These are phyloP conservation scores for Guaruba guarouba DNA, from an alignment of 2,113 vertebrate species.

Conservation along the genomic window DNA sequence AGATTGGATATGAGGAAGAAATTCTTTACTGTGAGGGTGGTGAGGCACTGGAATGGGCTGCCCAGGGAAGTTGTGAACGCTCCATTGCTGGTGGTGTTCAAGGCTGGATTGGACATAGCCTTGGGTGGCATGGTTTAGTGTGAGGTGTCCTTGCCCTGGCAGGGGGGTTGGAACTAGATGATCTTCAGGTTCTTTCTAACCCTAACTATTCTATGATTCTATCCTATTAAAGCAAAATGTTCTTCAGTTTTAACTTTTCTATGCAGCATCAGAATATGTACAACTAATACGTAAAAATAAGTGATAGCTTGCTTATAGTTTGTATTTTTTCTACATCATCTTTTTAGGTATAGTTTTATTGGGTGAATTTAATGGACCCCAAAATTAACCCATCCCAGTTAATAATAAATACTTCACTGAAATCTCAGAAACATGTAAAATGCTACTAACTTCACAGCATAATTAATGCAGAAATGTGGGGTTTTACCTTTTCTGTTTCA, in stretches of 20 bases:
- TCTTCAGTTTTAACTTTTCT: background rate
- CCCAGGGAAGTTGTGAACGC: no score
- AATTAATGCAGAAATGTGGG: background rate
- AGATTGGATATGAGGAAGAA: no score
- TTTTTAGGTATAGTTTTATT: background rate
- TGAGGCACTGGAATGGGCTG: no score
- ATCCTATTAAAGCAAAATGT: background rate
- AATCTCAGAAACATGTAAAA: background rate
- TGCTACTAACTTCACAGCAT: background rate
- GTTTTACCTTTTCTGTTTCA: background rate
- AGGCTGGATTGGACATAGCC: no score
- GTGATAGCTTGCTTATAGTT: background rate
- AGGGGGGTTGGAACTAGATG: no score
- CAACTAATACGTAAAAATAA: background rate
- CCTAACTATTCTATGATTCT: no score
- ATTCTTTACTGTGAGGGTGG: no score
- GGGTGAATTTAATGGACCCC: background rate
- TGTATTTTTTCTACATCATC: background rate
- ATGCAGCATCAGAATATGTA: background rate
- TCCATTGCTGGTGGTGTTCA: no score
- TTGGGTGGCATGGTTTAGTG: no score
- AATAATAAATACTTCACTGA: background rate
- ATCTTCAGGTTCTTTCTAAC: no score
- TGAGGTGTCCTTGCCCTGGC: no score
- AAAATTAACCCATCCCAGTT: background rate